Evolutionary conservation across 2,888 invertebrate genomes (phyloP), one percentile per base, ranked within the genome.

Genomic region (Sesamia inferens): DNA sequence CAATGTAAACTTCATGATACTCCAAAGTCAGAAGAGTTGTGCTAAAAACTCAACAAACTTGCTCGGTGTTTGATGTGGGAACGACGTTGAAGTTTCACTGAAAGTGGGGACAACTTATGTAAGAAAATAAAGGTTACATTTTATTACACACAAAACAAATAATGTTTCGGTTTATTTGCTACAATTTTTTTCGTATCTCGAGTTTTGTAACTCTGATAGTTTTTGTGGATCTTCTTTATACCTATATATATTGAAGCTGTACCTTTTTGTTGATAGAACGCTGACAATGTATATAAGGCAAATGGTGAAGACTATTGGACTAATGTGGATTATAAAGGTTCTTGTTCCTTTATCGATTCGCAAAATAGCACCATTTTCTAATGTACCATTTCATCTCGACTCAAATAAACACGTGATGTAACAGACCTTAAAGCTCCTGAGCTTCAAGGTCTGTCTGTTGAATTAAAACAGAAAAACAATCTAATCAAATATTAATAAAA

Each of bases 1-100:
- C 74, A 78, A 83, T 81, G 77, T 82, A 82, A 83, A 85, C 81
- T 84, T 79, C 76, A 79, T 88, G 83, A 84, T 84, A 83, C 78
- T 78, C 71, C 71, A 68, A 82, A 87, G 81, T 85, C 78, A 81
- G 71, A 81, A 74, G 77, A 88, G 77, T 85, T 85, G 78, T 87
- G 85, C 81, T 88, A 85, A 88, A 88, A 89, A 85, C 86, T 89
- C 85, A 76, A 75, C 78, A 78, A 82, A 87, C 78, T 89, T 78
- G 31, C 55, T 74, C 81, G 63, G 74, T 85, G 83, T 88, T 88
- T 85, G 86, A 87, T 80, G 85, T 88, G 84, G 82, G 82, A 84
- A 67, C 85, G 78, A 82, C 80, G 83, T 71, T 81, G 51, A 76
- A 85, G 81, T 85, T 88, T 78, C 42, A 62, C 51, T 78, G 64